A percentile compares a stretch with the other conserved stretches of the same genome.
Conservation (phyloP, 2,888 invertebrate species). For the Lasioglossum oenotherae region DNA sequence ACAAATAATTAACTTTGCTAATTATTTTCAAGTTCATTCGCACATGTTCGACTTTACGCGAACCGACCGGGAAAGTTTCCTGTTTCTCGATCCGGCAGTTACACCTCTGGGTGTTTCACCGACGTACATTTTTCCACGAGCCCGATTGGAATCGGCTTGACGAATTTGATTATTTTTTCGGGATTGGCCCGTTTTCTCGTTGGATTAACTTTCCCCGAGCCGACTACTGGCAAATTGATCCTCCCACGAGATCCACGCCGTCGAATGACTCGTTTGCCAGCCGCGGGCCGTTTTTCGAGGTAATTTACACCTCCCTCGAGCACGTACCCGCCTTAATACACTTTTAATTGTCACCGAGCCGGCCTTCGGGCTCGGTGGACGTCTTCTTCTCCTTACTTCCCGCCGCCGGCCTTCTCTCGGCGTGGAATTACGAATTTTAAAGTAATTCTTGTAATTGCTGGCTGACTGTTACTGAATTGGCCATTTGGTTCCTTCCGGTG, state of each 20-base stretch:
- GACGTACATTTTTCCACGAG: neutral
- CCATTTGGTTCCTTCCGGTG: neutral
- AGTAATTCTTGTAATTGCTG: neutral
- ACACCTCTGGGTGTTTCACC: neutral
- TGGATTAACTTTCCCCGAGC: slow-evolving; percentile 22
- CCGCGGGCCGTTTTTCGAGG: neutral
- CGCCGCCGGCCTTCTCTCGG: neutral
- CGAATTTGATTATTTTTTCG: slow-evolving; percentile 35
- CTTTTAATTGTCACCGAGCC: slow-evolving; percentile 1
- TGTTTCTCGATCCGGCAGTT: neutral
- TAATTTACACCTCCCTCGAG: slow-evolving; percentile 14
- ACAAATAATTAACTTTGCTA: too few species aligned
- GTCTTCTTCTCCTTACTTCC: neutral
- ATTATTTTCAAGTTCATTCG: too few species aligned
- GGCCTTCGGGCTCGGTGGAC: neutral
- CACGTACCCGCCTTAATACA: neutral
- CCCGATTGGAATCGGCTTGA: neutral
- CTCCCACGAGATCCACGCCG: neutral
- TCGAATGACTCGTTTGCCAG: neutral
- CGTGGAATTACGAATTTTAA: neutral
- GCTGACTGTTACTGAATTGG: neutral
- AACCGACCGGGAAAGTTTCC: slow-evolving; percentile 34
- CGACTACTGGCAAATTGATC: neutral
- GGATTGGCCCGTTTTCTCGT: slow-evolving; percentile 3
- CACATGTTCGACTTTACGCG: neutral